Percentiles rank a stretch among this genome's conserved stretches.
Evolutionary conservation across 2,888 invertebrate genomes (phyloP).

Genomic region (Mythimna lalbum): DNA sequence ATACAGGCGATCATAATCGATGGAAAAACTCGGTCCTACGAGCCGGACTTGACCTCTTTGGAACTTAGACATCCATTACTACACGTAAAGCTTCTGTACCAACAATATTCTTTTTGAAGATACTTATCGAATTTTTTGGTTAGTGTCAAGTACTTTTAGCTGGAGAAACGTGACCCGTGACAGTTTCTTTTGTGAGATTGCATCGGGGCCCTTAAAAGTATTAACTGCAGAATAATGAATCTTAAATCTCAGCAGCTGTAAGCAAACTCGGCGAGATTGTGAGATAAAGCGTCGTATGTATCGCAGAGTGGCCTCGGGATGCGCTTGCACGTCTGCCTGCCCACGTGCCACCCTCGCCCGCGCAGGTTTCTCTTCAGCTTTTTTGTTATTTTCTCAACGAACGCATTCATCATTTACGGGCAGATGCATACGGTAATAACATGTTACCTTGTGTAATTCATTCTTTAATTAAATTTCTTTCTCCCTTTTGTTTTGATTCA

Average conservation of each 20-base stretch:
- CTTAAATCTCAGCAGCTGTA: conserved; percentile 83
- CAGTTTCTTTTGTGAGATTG: conserved; percentile 66
- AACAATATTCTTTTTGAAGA: conserved; percentile 37
- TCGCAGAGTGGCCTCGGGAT: conserved; percentile 75
- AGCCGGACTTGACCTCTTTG: conserved; percentile 88
- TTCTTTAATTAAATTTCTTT: conserved; percentile 85
- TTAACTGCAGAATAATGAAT: conserved; percentile 81
- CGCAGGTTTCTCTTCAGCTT: conserved; percentile 82
- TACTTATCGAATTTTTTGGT: conserved; percentile 50
- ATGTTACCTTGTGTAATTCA: conserved; percentile 80
- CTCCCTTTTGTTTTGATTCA: conserved; percentile 73
- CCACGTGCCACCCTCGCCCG: conserved; percentile 88
- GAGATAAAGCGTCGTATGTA: conserved; percentile 80
- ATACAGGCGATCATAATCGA: conserved; percentile 83
- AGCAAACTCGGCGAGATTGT: conserved; percentile 77
- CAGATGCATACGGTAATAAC: conserved; percentile 86
- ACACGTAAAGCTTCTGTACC: conserved; percentile 54
- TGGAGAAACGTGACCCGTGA: conserved; percentile 58
- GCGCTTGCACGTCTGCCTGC: conserved; percentile 87
- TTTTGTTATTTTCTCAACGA: conserved; percentile 80
- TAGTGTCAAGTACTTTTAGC: conserved; percentile 52
- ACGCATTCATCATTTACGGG: conserved; percentile 85
- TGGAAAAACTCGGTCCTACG: conserved; percentile 85
- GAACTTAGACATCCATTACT: conserved; percentile 70
- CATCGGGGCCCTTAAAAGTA: conserved; percentile 72